Evolutionary conservation across 2,113 vertebrate species (phyloP).

Genomic region (Cygnus atratus): DNA sequence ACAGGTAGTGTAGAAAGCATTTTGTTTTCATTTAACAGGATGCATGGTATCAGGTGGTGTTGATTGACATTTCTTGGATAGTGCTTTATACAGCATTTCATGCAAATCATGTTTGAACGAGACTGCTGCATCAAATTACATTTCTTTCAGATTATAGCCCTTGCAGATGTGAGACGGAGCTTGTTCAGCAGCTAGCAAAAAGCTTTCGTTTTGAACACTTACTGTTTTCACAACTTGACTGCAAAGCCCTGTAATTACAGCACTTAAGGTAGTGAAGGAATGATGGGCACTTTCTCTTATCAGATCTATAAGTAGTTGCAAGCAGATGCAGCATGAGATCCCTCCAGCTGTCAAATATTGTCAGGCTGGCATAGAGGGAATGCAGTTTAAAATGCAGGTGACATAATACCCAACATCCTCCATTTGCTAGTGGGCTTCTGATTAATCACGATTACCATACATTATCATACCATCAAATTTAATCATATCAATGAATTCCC

Average conservation of each 20-base stretch:
- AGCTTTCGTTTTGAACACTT: conserved; percentile 51
- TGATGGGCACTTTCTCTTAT: conserved; percentile 70
- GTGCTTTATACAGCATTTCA: conserved; percentile 83
- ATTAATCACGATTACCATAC: conserved; percentile 96
- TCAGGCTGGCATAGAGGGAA: conserved; percentile 79
- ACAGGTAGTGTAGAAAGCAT: conserved; percentile 15
- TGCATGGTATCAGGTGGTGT: conserved; percentile 84
- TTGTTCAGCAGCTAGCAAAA: conserved; percentile 41
- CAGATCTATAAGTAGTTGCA: conserved; percentile 68
- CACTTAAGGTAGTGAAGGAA: conserved; percentile 49
- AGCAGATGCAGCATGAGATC: conserved; percentile 68
- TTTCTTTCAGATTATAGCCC: conserved; percentile 74
- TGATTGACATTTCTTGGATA: conserved; percentile 82
- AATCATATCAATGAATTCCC: conserved; percentile 88
- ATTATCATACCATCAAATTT: conserved; percentile 97
- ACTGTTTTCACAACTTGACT: conserved; percentile 69
- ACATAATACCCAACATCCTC: conserved; percentile 86
- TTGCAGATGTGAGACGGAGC: conserved; percentile 73
- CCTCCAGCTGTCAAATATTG: conserved; percentile 82
- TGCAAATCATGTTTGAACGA: conserved; percentile 84
- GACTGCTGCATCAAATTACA: conserved; percentile 83
- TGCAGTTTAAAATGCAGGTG: conserved; percentile 93
- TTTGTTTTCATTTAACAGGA: conserved; percentile 60
- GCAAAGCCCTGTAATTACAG: conserved; percentile 68
- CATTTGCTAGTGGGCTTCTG: conserved; percentile 89